Conservation (phyloP, 2,888 invertebrate species). For the Miltochrista miniata region DNA sequence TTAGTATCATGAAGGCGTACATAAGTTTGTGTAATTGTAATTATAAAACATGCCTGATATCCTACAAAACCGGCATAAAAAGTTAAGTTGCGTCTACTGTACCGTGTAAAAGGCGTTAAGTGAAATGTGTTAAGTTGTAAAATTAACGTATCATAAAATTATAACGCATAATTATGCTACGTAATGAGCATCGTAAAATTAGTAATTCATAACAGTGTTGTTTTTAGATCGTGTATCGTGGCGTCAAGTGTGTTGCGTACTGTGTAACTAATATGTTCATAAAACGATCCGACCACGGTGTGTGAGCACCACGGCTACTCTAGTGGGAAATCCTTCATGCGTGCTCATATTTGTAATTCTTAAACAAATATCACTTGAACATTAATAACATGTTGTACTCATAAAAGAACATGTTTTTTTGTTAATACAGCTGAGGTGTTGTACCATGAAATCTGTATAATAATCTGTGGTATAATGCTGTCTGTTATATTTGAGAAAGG, state of each 20-base stretch:
- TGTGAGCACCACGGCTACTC: conserved; percentile 46
- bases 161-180: conserved; percentile 68
- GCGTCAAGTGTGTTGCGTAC: conserved; percentile 50
- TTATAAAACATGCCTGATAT: conserved; percentile 21
- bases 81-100: conserved; percentile 29
- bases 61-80: conserved; percentile 36
- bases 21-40: conserved; percentile 7
- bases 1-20: not conserved
- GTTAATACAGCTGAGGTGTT: not conserved
- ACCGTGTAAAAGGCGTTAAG: conserved; percentile 33
- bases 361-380: conserved; percentile 4
- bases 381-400: not conserved
- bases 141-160: conserved; percentile 67
- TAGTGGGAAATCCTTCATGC: conserved; percentile 19
- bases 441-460: not conserved
- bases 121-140: conserved; percentile 63
- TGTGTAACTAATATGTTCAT: conserved; percentile 76
- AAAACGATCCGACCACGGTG: conserved; percentile 61
- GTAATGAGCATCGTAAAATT: conserved; percentile 68
- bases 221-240: conserved; percentile 77
- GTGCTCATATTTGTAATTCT: conserved; percentile 14
- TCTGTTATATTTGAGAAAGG: too few species aligned
- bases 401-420: not conserved
- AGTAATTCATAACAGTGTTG: conserved; percentile 77
- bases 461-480: too few species aligned